Conservation (phyloP, 92 coral and sea anemone genomes). For the Epizoanthus ramosus region DNA sequence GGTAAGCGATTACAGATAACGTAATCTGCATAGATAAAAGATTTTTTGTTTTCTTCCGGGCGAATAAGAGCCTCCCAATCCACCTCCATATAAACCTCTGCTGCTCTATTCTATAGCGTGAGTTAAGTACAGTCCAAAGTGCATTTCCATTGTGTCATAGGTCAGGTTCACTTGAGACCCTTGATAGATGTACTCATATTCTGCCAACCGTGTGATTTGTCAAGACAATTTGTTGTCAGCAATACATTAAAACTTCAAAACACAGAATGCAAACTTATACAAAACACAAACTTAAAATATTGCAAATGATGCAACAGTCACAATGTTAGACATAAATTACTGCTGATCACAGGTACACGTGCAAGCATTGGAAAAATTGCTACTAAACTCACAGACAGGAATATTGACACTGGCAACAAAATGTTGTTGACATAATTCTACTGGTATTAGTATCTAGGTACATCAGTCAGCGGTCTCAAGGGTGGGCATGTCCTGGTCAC, state of each 20-base stretch:
- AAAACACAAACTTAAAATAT: neutral
- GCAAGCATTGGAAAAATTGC: neutral
- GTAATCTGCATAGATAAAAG: conserved; percentile 1
- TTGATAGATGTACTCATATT: neutral
- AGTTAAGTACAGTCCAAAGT: neutral
- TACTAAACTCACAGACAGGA: neutral
- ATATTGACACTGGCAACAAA: neutral
- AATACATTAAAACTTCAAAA: conserved; percentile 8
- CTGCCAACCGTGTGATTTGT: neutral
- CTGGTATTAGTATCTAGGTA: conserved; percentile 4
- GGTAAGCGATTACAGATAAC: neutral
- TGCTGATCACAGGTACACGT: neutral
- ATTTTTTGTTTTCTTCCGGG: neutral
- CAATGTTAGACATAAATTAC: neutral
- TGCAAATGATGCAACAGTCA: neutral
- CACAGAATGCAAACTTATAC: neutral
- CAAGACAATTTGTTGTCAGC: neutral
- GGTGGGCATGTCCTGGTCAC: neutral
- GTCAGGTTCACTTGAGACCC: neutral
- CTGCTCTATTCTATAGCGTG: neutral
- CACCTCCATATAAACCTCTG: neutral
- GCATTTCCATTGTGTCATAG: too few relatives aligned
- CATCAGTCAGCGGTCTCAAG: conserved; percentile 16
- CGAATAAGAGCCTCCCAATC: neutral
- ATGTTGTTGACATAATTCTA: too few relatives aligned